These are phyloP conservation scores for Metallyticus violacea DNA, from an alignment of 2,888 invertebrate genomes.

Conservation along the genomic window DNA sequence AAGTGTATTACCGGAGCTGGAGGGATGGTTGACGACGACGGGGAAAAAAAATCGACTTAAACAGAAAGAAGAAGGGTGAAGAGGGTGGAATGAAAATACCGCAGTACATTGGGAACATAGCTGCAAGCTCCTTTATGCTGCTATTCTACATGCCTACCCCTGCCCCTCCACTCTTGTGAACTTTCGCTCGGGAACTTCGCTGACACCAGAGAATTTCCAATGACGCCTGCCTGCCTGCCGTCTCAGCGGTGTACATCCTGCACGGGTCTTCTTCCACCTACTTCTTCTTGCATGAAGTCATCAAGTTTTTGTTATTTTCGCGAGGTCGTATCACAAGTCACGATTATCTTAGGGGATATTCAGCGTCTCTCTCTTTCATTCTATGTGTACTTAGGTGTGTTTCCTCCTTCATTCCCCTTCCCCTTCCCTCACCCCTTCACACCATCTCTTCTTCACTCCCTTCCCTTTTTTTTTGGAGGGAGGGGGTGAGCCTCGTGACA, in stretches of 20 bases:
- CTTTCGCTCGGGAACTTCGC: constrained; percentile 17
- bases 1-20: neutral
- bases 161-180: neutral
- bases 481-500: neutral
- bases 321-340: constrained; percentile 24
- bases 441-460: neutral
- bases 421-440: neutral
- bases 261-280: no score
- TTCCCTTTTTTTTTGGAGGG: neutral
- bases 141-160: neutral
- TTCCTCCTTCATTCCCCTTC: neutral
- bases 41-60: neutral
- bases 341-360: constrained; percentile 21
- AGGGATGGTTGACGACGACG: neutral
- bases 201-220: constrained; percentile 25
- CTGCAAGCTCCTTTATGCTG: constrained; percentile 9
- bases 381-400: neutral
- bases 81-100: constrained; percentile 4
- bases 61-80: neutral
- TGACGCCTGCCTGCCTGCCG: constrained; percentile 10
- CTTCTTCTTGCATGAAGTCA: constrained; percentile 29
- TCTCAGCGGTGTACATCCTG: no score
- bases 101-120: neutral
- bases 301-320: constrained; percentile 26
- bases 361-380: neutral